Evolutionary conservation across 2,888 invertebrate species (phyloP).

Genomic region (Monochamus alternatus): DNA sequence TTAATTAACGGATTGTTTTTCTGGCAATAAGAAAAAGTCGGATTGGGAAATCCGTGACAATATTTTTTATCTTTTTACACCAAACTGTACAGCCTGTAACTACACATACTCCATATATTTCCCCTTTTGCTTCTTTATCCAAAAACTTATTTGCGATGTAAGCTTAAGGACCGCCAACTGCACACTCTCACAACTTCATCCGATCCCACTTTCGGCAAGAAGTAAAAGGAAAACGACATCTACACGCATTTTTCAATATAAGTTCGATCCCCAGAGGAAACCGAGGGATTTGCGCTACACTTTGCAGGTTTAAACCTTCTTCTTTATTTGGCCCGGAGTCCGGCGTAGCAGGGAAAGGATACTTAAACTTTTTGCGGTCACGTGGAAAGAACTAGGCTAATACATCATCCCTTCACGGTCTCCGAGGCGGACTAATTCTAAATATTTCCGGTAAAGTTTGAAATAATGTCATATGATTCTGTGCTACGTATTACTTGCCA

Average conservation of each 20-base stretch:
- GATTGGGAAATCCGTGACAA: too few species aligned
- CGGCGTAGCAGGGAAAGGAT: neutral
- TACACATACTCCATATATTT: too few species aligned
- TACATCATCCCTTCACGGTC: slow-evolving; percentile 9
- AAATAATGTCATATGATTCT: too few species aligned
- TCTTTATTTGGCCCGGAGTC: neutral
- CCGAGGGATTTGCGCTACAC: slow-evolving; percentile 10
- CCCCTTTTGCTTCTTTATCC: too few species aligned
- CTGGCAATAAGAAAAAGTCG: too few species aligned
- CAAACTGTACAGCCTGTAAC: too few species aligned
- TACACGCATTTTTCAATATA: slow-evolving; percentile 5
- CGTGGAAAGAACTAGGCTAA: slow-evolving; percentile 4
- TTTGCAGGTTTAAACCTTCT: slow-evolving; percentile 8
- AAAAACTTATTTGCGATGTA: too few species aligned
- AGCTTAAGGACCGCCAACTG: neutral
- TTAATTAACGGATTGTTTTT: too few species aligned
- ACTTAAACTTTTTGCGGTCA: slow-evolving; percentile 23
- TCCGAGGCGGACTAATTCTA: neutral
- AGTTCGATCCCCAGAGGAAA: neutral
- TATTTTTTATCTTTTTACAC: too few species aligned
- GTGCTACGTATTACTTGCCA: too few species aligned
- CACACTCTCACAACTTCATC: slow-evolving; percentile 4
- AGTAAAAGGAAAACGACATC: neutral
- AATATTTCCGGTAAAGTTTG: neutral
- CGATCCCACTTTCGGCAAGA: neutral